Evolutionary conservation across 2,113 vertebrate species (phyloP), one percentile per base, ranked within the genome.

Genomic region (Megaceryle torquata): DNA sequence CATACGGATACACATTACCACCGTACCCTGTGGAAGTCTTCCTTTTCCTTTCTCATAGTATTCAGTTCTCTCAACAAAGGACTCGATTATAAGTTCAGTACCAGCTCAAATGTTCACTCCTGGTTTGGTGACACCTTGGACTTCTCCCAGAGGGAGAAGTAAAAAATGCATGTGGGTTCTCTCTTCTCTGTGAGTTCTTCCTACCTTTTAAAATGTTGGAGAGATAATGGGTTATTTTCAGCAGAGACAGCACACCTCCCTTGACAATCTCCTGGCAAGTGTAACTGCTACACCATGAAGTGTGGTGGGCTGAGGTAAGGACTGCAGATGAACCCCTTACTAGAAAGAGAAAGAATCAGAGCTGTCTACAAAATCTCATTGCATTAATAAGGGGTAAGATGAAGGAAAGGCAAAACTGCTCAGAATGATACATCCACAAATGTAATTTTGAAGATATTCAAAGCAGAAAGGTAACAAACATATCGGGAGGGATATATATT

Each of bases 41-140:
- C 69, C 54, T 67, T 92, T 85, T 46, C 91, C 65, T 86, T 93
- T 95, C 94, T 88, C 93, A 86, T 18, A 61, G 63, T 43, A 60
- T 67, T 84, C 70, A 46, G 67, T 93, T 93, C 63, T 77, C 86
- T 54, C 68, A 76, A 94, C 90, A 96, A 96, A 92, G 74, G 88
- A 35, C 69, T 91, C 21, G 2, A 71, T 91, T 93, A 1, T 82
- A 70, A 46, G 74, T 85, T 50, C 81, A 87, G 2, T 41, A 76
- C 26, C 74, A 82, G 93, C 86, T 93, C 86, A 96, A 85, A 92
- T 82, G 57, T 72, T 93, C 44, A 63, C 24, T 84, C 77, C 41
- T 0, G 5, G 54, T 85, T 80, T 63, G 81, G 79, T 77, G 76
- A 41, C 50, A 94, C 43, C 75, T 54, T 61, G 67, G 69, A 26